Percentiles rank a stretch among this genome's conserved stretches.
Conservation (phyloP, 2,888 invertebrate species). For the Rotaria magnacalcarata region DNA sequence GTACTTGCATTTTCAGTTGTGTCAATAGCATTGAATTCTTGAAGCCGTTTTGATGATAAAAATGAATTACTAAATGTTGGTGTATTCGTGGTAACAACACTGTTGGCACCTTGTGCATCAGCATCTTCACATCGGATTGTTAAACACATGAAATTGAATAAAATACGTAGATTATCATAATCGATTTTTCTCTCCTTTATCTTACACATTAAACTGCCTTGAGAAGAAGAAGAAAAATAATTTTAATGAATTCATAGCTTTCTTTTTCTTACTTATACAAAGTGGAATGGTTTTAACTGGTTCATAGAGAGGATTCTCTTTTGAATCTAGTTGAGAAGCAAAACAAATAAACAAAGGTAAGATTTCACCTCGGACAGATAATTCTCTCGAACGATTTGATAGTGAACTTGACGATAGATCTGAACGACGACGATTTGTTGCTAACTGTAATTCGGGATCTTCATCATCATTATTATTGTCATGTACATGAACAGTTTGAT, state of each 20-base stretch:
- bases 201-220: background rate
- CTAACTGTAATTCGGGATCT: background rate
- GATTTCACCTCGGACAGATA: background rate
- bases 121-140: background rate
- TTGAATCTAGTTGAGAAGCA: background rate
- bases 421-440: constrained; percentile 7
- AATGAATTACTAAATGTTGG: background rate
- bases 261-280: background rate
- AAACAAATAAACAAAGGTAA: constrained; percentile 17
- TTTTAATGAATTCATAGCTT: background rate
- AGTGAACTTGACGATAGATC: background rate
- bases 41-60: background rate
- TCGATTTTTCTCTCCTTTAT: background rate
- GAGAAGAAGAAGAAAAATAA: background rate
- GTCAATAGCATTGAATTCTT: background rate
- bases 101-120: background rate
- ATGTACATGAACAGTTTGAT: background rate
- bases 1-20: background rate
- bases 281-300: background rate
- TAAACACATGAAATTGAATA: constrained; percentile 23
- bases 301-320: background rate
- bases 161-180: background rate
- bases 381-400: constrained; percentile 1
- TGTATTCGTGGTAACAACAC: background rate
- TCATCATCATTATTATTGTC: constrained; percentile 20